These are phyloP conservation scores for Dasyurus viverrinus DNA, from an alignment of 2,113 vertebrate genomes.

Conservation along the genomic window DNA sequence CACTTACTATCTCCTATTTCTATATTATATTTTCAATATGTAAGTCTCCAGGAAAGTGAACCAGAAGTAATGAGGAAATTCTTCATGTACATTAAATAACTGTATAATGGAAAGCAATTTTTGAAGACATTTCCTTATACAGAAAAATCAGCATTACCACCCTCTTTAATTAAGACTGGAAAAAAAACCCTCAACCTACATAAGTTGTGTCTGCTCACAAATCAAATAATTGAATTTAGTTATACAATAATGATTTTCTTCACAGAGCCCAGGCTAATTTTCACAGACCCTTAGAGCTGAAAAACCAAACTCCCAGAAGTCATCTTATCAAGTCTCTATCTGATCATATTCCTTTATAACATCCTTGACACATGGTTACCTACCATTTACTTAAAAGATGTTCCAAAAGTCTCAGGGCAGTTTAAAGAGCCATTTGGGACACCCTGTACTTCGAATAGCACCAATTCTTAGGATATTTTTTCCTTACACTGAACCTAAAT, in stretches of 20 bases:
- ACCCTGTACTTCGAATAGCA: not conserved
- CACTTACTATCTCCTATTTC: rapidly evolving
- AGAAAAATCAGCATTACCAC: not conserved
- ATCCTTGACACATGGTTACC: not conserved
- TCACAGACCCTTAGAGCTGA: not conserved
- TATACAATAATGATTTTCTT: not conserved
- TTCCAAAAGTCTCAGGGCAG: not conserved
- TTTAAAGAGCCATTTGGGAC: not conserved
- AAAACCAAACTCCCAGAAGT: not conserved
- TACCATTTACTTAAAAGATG: not conserved
- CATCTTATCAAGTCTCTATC: not conserved
- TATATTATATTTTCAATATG: not conserved
- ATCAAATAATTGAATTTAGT: not conserved
- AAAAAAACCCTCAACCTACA: not conserved
- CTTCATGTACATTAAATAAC: not conserved
- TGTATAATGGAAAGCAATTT: not conserved
- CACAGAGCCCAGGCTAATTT: not conserved
- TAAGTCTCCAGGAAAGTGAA: not conserved
- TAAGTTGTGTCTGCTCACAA: not conserved
- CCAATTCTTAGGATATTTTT: not conserved
- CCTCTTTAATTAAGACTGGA: not conserved
- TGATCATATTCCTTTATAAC: not conserved
- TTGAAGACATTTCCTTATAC: not conserved
- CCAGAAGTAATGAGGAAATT: not conserved
- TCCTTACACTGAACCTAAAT: not conserved